Conservation (phyloP, 2,888 invertebrate species). For the Scaptomyza cyrtandrae region DNA sequence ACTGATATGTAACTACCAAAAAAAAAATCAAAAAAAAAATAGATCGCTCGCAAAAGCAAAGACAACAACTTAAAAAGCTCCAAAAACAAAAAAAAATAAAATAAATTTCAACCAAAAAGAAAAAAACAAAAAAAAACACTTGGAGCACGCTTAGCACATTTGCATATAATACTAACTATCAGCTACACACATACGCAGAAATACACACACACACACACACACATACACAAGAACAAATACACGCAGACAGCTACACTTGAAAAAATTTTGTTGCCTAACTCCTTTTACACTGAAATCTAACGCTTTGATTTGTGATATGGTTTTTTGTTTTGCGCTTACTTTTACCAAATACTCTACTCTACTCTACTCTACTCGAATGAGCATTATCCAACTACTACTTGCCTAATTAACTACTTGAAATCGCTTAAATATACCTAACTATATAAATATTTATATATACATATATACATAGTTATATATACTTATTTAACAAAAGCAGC, state of each 20-base stretch:
- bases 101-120: neutral
- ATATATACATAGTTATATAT: constrained; percentile 48
- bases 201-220: constrained; percentile 37
- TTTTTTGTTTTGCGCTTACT: constrained; percentile 58
- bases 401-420: constrained; percentile 60
- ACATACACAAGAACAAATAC: constrained; percentile 21
- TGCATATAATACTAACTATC: constrained; percentile 53
- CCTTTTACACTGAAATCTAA: constrained; percentile 35
- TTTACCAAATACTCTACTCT: constrained; percentile 47
- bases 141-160: constrained; percentile 77
- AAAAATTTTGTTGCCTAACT: constrained; percentile 29
- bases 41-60: constrained; percentile 55
- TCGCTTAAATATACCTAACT: constrained; percentile 67
- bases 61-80: constrained; percentile 40
- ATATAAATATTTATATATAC: constrained; percentile 44
- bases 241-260: constrained; percentile 19
- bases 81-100: neutral
- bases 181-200: constrained; percentile 19
- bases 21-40: constrained; percentile 15
- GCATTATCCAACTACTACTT: constrained; percentile 68
- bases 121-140: constrained; percentile 29
- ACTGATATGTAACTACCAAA: constrained; percentile 25
- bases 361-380: constrained; percentile 60
- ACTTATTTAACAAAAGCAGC: constrained; percentile 38
- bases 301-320: constrained; percentile 54